Base-by-base conservation (phyloP, 2,797 vertebrate species). In the Thunnus albacares region DNA sequence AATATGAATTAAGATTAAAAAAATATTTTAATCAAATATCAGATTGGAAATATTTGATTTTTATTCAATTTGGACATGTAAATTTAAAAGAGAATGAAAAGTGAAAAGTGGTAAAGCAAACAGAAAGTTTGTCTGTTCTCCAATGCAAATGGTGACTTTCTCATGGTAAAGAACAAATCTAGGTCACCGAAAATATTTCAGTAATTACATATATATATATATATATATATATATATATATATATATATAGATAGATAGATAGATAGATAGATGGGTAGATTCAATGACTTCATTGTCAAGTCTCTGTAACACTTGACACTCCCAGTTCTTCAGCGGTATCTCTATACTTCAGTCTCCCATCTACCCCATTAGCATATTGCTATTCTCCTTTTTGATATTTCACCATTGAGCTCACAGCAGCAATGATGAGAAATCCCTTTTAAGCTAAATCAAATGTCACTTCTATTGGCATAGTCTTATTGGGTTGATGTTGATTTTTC, bases 361-460 rank as follows among this genome's bases (percentile, higher is more conserved):
- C 53, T 66, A 2, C 41, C 10, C 68, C n/a, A 56, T 81, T 70
- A 64, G 66, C 76, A 51, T 80, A 79, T 80, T 63, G 41, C 57
- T 76, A 14, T 72, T 75, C 63, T 85, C 62, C 77, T 77, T 71
- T 79, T 77, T 80, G 69, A 64, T 86, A 66, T 85, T 78, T 76
- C 72, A 61, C 57, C 72, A 47, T 69, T 35, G 81, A 87, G 78
- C 77, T 83, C 86, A 68, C 24, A 86, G 88, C 85, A 74, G 81
- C 85, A 79, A 75, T 87, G 89, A 91, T 84, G 93, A 93, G 73
- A 94, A 89, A 86, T 88, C 85, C 80, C 78, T 90, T 93, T 94
- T 94, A 93, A 93, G 90, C 90, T 91, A 91, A 94, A 91, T 91
- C 91, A 95, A 96, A 96, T 96, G 93, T 94, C 93, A 95, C 83